Evolutionary conservation across 2,888 invertebrate genomes (phyloP).

Genomic region (Morpho achilles): DNA sequence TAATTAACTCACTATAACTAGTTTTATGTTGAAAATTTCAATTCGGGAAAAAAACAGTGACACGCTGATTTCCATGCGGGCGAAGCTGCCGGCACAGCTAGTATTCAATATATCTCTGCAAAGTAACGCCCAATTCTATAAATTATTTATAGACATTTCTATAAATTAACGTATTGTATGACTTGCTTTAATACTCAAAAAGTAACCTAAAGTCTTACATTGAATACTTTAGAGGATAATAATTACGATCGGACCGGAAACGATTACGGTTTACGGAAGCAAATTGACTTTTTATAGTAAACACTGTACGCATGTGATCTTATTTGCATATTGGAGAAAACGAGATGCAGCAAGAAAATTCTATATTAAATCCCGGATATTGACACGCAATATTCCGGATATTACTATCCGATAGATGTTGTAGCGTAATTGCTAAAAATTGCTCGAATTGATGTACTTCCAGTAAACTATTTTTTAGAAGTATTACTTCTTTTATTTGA

Average conservation of each 20-base stretch:
- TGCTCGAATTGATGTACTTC: background rate
- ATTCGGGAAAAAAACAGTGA: too few species aligned
- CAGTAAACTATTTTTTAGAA: background rate
- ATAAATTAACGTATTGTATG: too few species aligned
- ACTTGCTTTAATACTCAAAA: too few species aligned
- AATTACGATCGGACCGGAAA: background rate
- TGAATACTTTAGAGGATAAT: background rate
- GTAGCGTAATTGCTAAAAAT: slow-evolving; percentile 1
- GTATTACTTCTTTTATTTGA: background rate
- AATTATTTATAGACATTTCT: too few species aligned
- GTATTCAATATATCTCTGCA: too few species aligned
- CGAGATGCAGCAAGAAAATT: slow-evolving; percentile 8
- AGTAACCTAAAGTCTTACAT: background rate
- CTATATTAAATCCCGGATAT: slow-evolving; percentile 8
- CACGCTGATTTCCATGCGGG: too few species aligned
- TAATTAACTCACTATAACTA: too few species aligned
- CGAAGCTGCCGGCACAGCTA: too few species aligned
- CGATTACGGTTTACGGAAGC: background rate
- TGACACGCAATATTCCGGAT: slow-evolving; percentile 10
- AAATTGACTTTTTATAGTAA: slow-evolving; percentile 3
- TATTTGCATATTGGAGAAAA: slow-evolving; percentile 10
- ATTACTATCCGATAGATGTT: slow-evolving; percentile 9
- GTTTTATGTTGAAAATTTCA: too few species aligned
- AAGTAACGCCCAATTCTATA: too few species aligned
- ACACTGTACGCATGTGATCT: background rate